phyloP scores from a whole-genome alignment of 1,140 invertebrate species.

The Penaeus chinensis region DNA sequence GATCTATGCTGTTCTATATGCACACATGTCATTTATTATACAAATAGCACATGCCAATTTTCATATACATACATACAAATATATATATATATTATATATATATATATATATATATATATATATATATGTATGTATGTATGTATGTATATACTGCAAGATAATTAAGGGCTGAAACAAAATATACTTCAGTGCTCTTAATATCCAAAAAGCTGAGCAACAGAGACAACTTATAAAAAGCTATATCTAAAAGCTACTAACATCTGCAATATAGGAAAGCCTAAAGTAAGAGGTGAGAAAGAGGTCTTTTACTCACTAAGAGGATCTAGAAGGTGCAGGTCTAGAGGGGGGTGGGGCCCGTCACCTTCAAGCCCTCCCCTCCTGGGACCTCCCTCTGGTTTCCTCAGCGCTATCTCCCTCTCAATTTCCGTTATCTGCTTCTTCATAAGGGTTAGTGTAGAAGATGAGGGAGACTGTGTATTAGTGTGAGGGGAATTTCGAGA shows the following conservation, averaged over 20 bases:
- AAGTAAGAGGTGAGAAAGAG: slow-evolving; percentile 22
- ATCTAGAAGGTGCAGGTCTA: slow-evolving; percentile 76
- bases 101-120: too few species aligned
- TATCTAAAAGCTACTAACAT: background rate
- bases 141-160: background rate
- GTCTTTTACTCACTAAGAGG: slow-evolving; percentile 69
- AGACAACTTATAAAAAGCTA: background rate
- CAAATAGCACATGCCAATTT: too few species aligned
- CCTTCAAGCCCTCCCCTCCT: slow-evolving; percentile 48
- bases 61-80: too few species aligned
- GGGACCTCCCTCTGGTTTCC: slow-evolving; percentile 65
- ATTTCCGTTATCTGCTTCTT: slow-evolving; percentile 81
- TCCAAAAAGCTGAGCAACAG: too few species aligned
- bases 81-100: too few species aligned
- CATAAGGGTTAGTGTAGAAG: slow-evolving; percentile 75
- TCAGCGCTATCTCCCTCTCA: slow-evolving; percentile 78
- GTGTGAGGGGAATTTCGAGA: slow-evolving; percentile 48
- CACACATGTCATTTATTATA: too few species aligned
- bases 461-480: slow-evolving; percentile 64
- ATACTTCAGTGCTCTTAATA: too few species aligned
- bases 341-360: slow-evolving; percentile 44
- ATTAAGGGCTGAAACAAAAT: background rate
- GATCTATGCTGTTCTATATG: too few species aligned
- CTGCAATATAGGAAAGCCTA: slow-evolving; percentile 9
- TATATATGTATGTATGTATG: too few species aligned